Conservation (phyloP, 2,113 vertebrate species). For the Coreoperca whiteheadi region DNA sequence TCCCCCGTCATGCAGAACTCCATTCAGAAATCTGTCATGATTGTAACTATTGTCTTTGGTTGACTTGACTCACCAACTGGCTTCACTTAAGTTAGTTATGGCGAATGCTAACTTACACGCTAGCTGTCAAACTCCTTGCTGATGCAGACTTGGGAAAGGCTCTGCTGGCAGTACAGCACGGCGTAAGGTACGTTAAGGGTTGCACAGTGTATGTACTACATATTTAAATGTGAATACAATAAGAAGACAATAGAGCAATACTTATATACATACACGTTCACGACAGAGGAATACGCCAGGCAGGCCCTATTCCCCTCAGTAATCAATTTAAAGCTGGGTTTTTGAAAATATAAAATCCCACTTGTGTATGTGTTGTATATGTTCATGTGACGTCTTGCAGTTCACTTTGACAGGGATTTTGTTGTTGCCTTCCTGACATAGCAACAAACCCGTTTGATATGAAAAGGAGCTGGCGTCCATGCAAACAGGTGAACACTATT, state of each 20-base stretch:
- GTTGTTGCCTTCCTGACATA: neutral
- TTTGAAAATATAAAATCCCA: too few species aligned
- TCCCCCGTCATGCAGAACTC: neutral
- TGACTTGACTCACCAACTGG: neutral
- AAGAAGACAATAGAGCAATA: too few species aligned
- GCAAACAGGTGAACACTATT: neutral
- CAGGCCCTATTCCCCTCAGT: too few species aligned
- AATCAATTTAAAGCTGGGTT: too few species aligned
- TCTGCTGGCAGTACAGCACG: neutral
- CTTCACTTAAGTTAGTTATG: neutral
- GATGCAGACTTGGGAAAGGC: neutral
- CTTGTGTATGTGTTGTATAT: too few species aligned
- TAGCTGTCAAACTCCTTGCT: slow-evolving; percentile 44
- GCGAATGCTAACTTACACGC: slow-evolving; percentile 21
- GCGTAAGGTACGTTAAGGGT: too few species aligned
- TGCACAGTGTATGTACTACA: too few species aligned
- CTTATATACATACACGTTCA: too few species aligned
- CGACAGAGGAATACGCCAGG: too few species aligned
- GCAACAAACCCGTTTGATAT: neutral
- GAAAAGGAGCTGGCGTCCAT: neutral
- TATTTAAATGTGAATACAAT: too few species aligned
- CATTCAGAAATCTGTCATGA: neutral
- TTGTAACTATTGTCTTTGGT: neutral
- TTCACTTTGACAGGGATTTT: too few species aligned
- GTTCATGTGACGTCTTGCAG: too few species aligned